Conservation (phyloP, 2,113 vertebrate genomes). For the Corythornis madagascariensis region DNA sequence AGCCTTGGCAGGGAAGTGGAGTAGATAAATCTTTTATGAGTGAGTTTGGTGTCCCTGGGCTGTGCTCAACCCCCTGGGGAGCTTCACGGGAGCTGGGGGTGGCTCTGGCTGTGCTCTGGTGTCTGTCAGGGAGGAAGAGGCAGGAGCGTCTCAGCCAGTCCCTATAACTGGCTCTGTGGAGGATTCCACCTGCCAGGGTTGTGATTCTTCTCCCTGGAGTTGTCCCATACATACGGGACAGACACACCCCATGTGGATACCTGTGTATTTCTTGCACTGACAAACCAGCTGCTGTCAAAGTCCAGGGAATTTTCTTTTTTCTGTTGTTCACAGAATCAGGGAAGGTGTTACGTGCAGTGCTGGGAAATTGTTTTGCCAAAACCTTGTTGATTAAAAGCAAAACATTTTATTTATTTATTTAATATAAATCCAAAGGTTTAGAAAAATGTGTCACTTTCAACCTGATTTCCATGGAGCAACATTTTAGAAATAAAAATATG, state of each 20-base stretch:
- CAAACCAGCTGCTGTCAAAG: not conserved
- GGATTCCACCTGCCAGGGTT: not conserved
- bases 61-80: not conserved
- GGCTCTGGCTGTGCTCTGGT: not conserved
- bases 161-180: rapidly evolving
- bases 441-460: not conserved
- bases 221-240: rapidly evolving
- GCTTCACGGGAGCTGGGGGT: not conserved
- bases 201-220: not conserved
- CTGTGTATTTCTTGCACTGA: not conserved
- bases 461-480: not conserved
- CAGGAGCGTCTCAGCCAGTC: not conserved
- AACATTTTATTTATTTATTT: not conserved
- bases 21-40: constrained; percentile 13
- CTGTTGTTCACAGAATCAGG: not conserved
- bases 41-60: not conserved
- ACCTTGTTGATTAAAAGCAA: not conserved
- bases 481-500: not conserved
- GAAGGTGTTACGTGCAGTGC: not conserved
- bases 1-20: constrained; percentile 36
- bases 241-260: rapidly evolving
- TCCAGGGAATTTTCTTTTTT: not conserved
- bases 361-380: not conserved
- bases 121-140: not conserved
- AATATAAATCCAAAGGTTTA: not conserved